Evolutionary conservation across 2,113 vertebrate species (phyloP).

Genomic region (Coracopsis vasa): DNA sequence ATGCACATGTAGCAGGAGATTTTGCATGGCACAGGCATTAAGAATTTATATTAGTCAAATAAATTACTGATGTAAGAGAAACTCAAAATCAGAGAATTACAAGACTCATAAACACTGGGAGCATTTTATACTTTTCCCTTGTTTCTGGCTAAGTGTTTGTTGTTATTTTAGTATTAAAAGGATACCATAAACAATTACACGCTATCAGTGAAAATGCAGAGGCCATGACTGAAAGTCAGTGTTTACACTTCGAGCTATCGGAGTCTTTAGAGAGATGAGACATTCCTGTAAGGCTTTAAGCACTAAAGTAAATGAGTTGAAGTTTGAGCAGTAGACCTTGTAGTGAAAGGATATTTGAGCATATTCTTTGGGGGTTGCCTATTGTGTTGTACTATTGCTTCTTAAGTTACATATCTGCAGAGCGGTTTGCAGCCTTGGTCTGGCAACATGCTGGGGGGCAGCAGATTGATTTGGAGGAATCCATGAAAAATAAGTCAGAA

Average conservation of each 20-base stretch:
- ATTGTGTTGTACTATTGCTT: neutral
- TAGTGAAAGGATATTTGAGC: neutral
- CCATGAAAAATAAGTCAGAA: neutral
- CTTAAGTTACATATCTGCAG: neutral
- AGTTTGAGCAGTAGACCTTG: neutral
- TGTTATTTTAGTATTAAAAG: neutral
- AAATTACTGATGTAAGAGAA: neutral
- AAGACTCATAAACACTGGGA: neutral
- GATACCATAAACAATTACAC: neutral
- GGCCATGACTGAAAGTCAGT: neutral
- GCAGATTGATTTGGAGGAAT: neutral
- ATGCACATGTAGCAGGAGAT: neutral
- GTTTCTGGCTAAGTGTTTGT: neutral
- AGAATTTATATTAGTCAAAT: neutral
- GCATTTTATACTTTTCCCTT: neutral
- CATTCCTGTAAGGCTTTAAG: neutral
- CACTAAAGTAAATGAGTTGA: slow-evolving; percentile 18
- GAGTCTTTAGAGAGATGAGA: neutral
- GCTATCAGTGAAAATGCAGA: neutral
- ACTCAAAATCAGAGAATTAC: neutral
- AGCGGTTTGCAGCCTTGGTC: neutral
- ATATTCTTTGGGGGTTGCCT: neutral
- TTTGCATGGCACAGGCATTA: neutral
- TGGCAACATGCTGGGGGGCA: neutral
- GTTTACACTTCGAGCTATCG: slow-evolving; percentile 4